Evolutionary conservation across 1,140 invertebrate species (phyloP).

Genomic region (Daktulosphaira vitifoliae): DNA sequence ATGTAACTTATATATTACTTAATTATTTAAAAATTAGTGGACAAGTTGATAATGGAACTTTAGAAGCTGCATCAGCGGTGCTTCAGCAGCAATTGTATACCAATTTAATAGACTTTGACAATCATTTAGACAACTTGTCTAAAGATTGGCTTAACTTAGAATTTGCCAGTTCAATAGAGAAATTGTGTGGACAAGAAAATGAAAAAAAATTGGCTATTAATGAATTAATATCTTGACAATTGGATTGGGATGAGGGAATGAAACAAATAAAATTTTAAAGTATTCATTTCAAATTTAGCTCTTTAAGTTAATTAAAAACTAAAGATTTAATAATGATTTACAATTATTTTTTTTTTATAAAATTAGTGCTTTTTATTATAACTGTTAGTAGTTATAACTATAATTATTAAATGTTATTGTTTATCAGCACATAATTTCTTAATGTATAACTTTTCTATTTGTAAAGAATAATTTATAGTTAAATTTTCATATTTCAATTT

Average conservation of each 20-base stretch:
- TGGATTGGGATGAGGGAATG: constrained; percentile 27
- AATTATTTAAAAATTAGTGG: constrained; percentile 35
- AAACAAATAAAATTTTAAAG: constrained; percentile 33
- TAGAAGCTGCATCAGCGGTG: constrained; percentile 57
- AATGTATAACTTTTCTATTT: too few relatives aligned
- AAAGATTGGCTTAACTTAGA: constrained; percentile 67
- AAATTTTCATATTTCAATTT: too few relatives aligned
- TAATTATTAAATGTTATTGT: too few relatives aligned
- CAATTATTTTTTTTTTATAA: too few relatives aligned
- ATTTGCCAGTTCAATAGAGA: constrained; percentile 26
- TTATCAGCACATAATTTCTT: too few relatives aligned
- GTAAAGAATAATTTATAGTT: too few relatives aligned
- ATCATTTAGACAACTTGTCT: constrained; percentile 75
- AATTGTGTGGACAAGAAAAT: constrained; percentile 7
- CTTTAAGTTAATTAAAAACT: constrained; percentile 2
- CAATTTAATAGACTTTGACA: constrained; percentile 78
- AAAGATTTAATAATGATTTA: too few relatives aligned
- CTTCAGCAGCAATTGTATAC: constrained; percentile 58
- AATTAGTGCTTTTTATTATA: too few relatives aligned
- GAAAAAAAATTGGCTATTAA: not conserved
- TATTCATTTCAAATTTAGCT: not conserved
- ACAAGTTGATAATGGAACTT: constrained; percentile 46
- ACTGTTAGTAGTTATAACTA: too few relatives aligned
- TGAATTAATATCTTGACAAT: constrained; percentile 29
- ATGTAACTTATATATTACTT: not conserved